These are phyloP conservation scores for Pelecanus crispus DNA, from an alignment of 2,113 vertebrate genomes.

Conservation along the genomic window DNA sequence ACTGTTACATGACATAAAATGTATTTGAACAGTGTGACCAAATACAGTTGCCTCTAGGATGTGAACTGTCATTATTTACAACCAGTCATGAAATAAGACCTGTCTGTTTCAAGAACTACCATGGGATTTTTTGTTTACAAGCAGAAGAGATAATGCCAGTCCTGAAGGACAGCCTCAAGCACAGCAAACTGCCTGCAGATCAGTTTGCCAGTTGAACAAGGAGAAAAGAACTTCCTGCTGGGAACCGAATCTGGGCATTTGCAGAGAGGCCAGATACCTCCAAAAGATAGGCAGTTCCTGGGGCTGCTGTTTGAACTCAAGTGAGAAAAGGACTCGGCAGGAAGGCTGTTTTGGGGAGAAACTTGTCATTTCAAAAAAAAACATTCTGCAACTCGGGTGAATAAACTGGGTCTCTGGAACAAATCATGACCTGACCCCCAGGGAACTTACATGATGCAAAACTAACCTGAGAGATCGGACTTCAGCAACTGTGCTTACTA, in stretches of 20 bases:
- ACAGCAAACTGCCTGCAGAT: neutral
- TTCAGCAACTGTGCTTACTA: constrained; percentile 91
- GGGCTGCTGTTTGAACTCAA: neutral
- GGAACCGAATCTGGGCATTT: neutral
- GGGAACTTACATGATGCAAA: neutral
- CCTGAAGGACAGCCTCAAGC: neutral
- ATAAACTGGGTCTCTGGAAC: neutral
- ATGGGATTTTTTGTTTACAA: neutral
- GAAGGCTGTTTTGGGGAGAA: neutral
- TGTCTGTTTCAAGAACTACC: neutral
- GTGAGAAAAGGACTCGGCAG: neutral
- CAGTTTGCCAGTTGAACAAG: neutral
- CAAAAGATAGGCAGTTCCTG: neutral
- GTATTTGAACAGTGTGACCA: neutral
- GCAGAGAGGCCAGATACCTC: neutral
- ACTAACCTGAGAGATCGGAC: constrained; percentile 92
- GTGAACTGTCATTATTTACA: neutral
- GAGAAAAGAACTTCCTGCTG: neutral
- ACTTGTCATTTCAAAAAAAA: neutral
- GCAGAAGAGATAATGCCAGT: neutral
- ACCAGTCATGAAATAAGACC: neutral
- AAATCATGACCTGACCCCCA: fast-evolving
- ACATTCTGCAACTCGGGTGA: neutral
- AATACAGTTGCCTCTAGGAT: neutral
- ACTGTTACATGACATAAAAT: neutral